These are phyloP conservation scores for Ormia ochracea DNA, from an alignment of 2,888 invertebrate species.

Conservation along the genomic window DNA sequence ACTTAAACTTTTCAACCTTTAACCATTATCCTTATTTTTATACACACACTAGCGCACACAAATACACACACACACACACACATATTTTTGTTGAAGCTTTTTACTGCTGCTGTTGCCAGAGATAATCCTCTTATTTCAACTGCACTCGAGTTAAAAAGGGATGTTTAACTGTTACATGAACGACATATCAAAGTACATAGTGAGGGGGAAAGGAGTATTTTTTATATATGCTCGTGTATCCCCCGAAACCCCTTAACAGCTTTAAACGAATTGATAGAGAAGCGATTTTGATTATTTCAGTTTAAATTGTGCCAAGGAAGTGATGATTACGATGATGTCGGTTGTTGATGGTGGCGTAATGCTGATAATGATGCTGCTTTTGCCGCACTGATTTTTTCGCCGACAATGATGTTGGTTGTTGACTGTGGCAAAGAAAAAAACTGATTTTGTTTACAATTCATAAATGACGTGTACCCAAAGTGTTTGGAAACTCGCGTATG, in stretches of 20 bases:
- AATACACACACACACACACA: too few species aligned
- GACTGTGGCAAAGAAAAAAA: constrained; percentile 24
- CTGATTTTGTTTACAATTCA: constrained; percentile 60
- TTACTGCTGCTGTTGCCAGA: constrained; percentile 42
- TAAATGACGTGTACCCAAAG: constrained; percentile 21
- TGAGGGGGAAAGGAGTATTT: constrained; percentile 7
- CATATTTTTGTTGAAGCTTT: background rate
- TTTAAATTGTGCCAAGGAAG: constrained; percentile 28
- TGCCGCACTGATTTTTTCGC: constrained; percentile 7
- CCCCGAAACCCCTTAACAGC: background rate
- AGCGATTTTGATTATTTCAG: constrained; percentile 42
- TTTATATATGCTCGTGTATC: background rate
- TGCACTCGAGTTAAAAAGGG: constrained; percentile 60
- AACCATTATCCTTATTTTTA: constrained; percentile 51
- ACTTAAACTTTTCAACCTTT: constrained; percentile 60
- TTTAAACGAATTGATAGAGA: constrained; percentile 37
- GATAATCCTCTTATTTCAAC: constrained; percentile 62
- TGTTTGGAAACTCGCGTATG: background rate
- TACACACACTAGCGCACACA: background rate
- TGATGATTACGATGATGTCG: constrained; percentile 9
- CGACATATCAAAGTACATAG: background rate
- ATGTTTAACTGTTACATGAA: constrained; percentile 49
- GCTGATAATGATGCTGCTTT: constrained; percentile 13
- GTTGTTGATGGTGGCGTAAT: background rate
- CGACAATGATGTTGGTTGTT: constrained; percentile 40